Conservation (phyloP, 2,797 vertebrate genomes). For the Acipenser ruthenus region DNA sequence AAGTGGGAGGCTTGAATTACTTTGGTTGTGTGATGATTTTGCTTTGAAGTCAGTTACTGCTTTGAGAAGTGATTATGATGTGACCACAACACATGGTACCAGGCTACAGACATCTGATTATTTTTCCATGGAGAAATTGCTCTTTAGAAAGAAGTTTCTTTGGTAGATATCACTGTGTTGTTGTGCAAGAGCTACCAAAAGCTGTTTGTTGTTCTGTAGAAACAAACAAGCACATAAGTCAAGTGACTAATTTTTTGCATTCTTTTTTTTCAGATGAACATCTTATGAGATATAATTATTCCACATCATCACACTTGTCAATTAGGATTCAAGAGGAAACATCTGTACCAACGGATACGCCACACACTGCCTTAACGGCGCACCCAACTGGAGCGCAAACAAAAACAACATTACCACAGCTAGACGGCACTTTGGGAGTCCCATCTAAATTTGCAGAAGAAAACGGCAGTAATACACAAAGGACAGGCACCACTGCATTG, state of each 20-base stretch:
- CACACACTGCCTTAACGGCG: conserved; percentile 3
- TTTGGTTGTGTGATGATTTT: no score
- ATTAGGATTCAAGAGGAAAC: background rate
- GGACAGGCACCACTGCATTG: background rate
- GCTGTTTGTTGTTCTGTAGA: no score
- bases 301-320: background rate
- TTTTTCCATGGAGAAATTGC: no score
- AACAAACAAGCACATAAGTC: no score
- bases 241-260: conserved; percentile 1
- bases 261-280: conserved; percentile 11
- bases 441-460: conserved; percentile 1
- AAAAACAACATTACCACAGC: conserved; percentile 3
- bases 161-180: no score
- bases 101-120: no score
- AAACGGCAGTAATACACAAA: background rate
- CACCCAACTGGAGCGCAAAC: conserved; percentile 1
- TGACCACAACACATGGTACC: no score
- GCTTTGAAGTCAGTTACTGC: no score
- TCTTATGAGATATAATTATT: background rate
- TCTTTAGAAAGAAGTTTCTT: no score
- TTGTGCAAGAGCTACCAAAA: no score
- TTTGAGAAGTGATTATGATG: no score
- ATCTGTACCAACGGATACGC: conserved; percentile 6
- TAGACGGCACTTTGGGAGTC: background rate
- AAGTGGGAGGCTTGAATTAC: no score